Conservation (phyloP, 2,888 invertebrate species). For the Rosalia funebris region DNA sequence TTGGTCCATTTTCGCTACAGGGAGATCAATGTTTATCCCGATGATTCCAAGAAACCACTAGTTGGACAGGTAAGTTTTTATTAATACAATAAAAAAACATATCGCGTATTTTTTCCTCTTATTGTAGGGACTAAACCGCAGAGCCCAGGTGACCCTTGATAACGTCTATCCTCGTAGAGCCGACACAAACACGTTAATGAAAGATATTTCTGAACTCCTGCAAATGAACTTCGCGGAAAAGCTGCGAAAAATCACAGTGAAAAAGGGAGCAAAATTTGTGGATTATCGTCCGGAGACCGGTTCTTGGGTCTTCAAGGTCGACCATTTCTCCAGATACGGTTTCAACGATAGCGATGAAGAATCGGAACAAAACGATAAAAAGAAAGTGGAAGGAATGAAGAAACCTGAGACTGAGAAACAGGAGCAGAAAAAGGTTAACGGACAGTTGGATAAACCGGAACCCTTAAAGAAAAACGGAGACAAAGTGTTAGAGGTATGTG, state of each 20-base stretch:
- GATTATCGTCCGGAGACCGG: constrained; percentile 96
- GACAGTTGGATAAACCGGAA: constrained; percentile 21
- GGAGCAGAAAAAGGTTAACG: neutral
- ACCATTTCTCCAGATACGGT: constrained; percentile 95
- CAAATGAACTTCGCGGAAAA: constrained; percentile 88
- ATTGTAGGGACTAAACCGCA: constrained; percentile 81
- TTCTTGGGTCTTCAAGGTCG: constrained; percentile 96
- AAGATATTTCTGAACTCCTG: constrained; percentile 78
- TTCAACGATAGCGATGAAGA: constrained; percentile 88
- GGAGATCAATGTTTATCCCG: constrained; percentile 95
- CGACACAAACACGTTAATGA: constrained; percentile 80
- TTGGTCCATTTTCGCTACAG: constrained; percentile 92
- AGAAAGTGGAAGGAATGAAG: constrained; percentile 20
- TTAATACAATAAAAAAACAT: neutral
- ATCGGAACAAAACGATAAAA: constrained; percentile 35
- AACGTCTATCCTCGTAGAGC: constrained; percentile 95
- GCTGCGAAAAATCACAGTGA: constrained; percentile 83
- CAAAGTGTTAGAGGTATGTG: constrained; percentile 23
- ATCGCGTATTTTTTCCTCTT: neutral
- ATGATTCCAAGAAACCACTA: constrained; percentile 87
- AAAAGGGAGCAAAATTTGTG: constrained; percentile 89
- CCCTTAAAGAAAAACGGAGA: constrained; percentile 14
- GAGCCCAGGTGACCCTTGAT: constrained; percentile 92
- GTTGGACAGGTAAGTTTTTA: constrained; percentile 70
- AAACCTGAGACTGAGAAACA: neutral